Evolutionary conservation across 2,797 vertebrate species (phyloP).

Genomic region (Okamejei kenojei): DNA sequence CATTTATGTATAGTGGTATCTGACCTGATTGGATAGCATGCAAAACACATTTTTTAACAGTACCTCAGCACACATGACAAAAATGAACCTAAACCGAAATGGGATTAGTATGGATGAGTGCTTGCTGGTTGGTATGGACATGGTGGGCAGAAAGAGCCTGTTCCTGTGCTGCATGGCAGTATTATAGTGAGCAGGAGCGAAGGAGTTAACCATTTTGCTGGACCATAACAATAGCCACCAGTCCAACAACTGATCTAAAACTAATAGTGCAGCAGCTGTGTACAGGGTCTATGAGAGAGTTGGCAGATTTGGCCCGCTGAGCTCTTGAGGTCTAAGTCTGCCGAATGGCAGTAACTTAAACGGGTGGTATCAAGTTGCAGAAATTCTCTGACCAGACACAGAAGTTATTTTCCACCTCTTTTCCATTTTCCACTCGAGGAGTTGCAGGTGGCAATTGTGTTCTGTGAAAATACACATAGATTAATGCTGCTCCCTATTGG

Average conservation of each 20-base stretch:
- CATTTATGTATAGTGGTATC: no score
- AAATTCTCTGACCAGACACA: constrained; percentile 20
- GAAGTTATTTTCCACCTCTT: constrained; percentile 26
- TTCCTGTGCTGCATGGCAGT: no score
- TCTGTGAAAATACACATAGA: neutral
- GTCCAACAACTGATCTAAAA: neutral
- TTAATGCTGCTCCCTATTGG: constrained; percentile 7
- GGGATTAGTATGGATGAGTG: no score
- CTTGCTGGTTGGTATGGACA: no score
- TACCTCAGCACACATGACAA: no score
- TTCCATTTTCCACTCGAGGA: neutral
- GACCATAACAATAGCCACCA: neutral
- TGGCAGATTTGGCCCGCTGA: neutral
- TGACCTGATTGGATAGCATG: no score
- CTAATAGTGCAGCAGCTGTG: constrained; percentile 20
- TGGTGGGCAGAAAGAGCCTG: no score
- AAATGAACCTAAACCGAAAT: no score
- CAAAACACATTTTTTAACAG: no score
- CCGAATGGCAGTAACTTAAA: neutral
- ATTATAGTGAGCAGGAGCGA: neutral
- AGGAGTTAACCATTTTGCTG: neutral
- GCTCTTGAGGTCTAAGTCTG: constrained; percentile 24
- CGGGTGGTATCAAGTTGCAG: constrained; percentile 31
- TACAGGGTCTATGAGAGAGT: constrained; percentile 8
- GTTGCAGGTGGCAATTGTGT: neutral